A percentile compares a stretch with the other conserved stretches of the same genome.
These are phyloP conservation scores for Empidonax traillii DNA, from an alignment of 2,113 vertebrate genomes.

Conservation along the genomic window DNA sequence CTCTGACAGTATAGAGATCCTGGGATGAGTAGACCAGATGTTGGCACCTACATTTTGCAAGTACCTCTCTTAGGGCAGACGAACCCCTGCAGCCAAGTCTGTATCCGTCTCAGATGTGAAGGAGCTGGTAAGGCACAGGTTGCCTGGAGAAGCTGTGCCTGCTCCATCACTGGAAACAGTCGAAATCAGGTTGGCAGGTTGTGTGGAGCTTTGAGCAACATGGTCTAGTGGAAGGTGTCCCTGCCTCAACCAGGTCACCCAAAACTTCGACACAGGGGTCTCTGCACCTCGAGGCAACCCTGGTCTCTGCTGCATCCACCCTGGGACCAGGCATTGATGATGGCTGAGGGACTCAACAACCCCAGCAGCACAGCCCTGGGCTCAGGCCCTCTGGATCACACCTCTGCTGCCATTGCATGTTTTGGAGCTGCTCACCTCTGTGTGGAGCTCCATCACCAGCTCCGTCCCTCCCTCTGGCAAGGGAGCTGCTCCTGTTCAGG, in stretches of 20 bases:
- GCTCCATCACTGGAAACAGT: background rate
- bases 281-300: background rate
- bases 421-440: background rate
- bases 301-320: background rate
- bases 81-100: background rate
- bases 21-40: background rate
- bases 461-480: accelerated
- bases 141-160: background rate
- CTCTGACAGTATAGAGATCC: background rate
- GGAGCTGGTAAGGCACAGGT: background rate
- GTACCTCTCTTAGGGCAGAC: background rate
- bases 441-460: background rate
- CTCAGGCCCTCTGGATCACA: background rate
- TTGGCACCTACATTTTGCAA: background rate
- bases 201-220: accelerated
- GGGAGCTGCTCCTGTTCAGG: background rate
- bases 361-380: background rate
- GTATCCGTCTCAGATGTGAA: background rate
- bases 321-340: background rate
- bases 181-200: background rate
- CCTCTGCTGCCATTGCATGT: accelerated
- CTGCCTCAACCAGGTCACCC: background rate
- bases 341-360: background rate
- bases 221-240: background rate
- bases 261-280: accelerated